Evolutionary conservation across 2,113 vertebrate genomes (phyloP).

Genomic region (Notechis scutatus): DNA sequence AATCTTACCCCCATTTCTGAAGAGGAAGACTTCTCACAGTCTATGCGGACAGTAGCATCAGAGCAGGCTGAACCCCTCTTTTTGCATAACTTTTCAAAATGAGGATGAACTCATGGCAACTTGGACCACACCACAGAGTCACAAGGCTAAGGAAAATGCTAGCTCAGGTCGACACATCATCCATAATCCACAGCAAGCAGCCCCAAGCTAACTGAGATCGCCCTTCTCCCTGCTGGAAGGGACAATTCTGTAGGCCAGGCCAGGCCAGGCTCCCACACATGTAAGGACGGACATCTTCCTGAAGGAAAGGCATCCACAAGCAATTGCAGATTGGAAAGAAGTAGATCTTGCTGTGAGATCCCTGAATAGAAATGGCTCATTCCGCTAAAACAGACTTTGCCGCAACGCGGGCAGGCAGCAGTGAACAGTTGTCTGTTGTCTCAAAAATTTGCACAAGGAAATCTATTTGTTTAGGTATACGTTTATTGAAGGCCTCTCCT

Average conservation of each 20-base stretch:
- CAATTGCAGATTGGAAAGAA: neutral
- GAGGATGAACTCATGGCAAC: neutral
- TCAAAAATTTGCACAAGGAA: neutral
- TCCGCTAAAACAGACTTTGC: neutral
- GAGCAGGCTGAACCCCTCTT: neutral
- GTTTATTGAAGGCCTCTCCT: neutral
- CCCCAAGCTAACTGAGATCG: neutral
- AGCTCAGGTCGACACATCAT: neutral
- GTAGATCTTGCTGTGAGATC: neutral
- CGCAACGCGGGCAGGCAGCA: neutral
- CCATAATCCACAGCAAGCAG: neutral
- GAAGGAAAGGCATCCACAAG: neutral
- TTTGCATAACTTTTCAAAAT: neutral
- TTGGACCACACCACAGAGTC: neutral
- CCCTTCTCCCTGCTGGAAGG: neutral
- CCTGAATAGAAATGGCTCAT: neutral
- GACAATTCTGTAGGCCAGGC: neutral
- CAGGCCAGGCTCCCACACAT: neutral
- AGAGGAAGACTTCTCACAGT: neutral
- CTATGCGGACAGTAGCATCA: neutral
- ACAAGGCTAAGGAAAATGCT: neutral
- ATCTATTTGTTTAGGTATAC: neutral
- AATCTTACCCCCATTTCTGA: neutral
- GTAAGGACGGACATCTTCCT: neutral
- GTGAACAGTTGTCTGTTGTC: neutral